Percentiles rank a stretch among this genome's conserved stretches.
Conservation (phyloP, 2,113 vertebrate genomes). For the Myrmecophaga tridactyla region DNA sequence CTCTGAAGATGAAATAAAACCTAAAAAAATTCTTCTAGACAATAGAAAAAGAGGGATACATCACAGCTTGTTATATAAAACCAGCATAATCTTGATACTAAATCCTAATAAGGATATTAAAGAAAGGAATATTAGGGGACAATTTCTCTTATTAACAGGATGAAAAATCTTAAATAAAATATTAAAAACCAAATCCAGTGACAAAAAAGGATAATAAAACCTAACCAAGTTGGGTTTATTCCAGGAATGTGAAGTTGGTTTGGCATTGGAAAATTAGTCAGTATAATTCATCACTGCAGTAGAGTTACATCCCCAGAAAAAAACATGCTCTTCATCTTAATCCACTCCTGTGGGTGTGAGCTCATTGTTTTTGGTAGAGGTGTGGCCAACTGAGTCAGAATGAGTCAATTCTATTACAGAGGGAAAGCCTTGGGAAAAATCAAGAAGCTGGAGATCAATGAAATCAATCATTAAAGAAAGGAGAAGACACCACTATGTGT, state of each 20-base stretch:
- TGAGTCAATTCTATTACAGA: too few species aligned
- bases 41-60: neutral
- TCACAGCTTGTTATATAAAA: neutral
- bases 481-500: too few species aligned
- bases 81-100: neutral
- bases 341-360: too few species aligned
- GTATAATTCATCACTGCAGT: neutral
- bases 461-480: too few species aligned
- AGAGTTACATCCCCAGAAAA: too few species aligned
- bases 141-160: neutral
- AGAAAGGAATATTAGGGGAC: neutral
- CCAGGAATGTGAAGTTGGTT: neutral
- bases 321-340: too few species aligned
- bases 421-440: too few species aligned
- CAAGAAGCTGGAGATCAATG: too few species aligned
- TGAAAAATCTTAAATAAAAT: conserved; percentile 20
- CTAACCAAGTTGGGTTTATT: too few species aligned
- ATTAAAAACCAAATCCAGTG: neutral
- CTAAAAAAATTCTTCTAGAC: neutral
- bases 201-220: neutral
- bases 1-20: conserved; percentile 15
- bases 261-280: neutral
- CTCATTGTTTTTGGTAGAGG: too few species aligned
- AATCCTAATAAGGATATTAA: neutral
- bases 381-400: too few species aligned